Base-by-base conservation (phyloP, 2,888 invertebrate genomes). In the Papilio gigon region DNA sequence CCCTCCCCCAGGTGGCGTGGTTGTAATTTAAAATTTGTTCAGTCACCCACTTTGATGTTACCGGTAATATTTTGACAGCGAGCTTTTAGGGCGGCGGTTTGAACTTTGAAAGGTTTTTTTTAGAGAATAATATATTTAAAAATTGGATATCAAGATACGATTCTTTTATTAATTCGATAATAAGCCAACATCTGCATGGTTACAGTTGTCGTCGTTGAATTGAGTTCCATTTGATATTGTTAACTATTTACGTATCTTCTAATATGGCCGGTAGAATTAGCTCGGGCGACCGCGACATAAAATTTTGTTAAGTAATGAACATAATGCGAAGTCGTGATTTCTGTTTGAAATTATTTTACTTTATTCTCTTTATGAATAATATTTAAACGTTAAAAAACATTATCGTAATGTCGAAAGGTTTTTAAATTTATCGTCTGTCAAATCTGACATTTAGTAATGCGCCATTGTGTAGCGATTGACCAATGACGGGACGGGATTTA, bases 31-130 rank as follows among this genome's bases (percentile, higher is more conserved):
- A 72, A 76, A 73, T 70, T 60, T 73, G 78, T 80, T 83, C 80
- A 75, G 73, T 75, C 79, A 78, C 78, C 79, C 78, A 80, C 83
- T 85, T 84, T 85, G 83, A 86, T 79, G 81, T 75, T 66, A 74
- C 85, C 86, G 84, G 77, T 83, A 79, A 81, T 87, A 83, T 87
- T 89, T 86, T 88, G 88, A 88, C 88, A 86, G 82, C 77, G 82
- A 73, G 83, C 84, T 83, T 84, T 83, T 84, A 81, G 80, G 84
- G 84, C 74, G 73, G 78, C 74, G 60, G 53, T 37, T 27, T 47
- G 65, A 20, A 22, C 61, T 72, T 74, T 85, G 83, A 87, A 87
- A 86, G 85, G 80, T 83, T 87, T 85, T 81, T 50, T 27, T 12
- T 20, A 40, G n/a, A n/a, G 17, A 53, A 37, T 22, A 53, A 37